Evolutionary conservation across 2,797 vertebrate genomes (phyloP).

Genomic region (Parauchenoglanis punctatus): DNA sequence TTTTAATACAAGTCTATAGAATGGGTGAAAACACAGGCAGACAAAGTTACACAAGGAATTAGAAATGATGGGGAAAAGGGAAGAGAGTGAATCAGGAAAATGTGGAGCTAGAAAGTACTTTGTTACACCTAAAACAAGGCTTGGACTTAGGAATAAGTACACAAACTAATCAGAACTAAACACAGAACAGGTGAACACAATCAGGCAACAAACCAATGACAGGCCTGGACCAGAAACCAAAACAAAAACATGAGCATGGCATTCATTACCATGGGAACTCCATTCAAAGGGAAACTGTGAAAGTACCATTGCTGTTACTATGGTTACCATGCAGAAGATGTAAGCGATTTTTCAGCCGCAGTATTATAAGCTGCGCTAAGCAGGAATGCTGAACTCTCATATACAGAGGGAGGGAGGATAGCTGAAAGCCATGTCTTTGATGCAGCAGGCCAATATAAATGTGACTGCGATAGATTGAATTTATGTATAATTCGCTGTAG

Average conservation of each 20-base stretch:
- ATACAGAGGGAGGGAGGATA: not conserved
- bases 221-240: not conserved
- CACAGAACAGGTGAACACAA: slow-evolving; percentile 3
- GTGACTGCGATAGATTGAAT: not conserved
- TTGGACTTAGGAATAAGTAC: not conserved
- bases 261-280: not conserved
- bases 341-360: not conserved
- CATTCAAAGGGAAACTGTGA: not conserved
- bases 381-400: not conserved
- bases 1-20: not conserved
- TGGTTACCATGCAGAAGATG: not conserved
- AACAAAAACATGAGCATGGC: not conserved
- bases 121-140: not conserved
- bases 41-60: not conserved
- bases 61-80: not conserved
- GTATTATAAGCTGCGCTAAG: not conserved
- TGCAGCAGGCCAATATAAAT: not conserved
- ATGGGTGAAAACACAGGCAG: not conserved
- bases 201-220: not conserved
- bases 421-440: not conserved
- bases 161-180: not conserved
- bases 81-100: not conserved
- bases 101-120: not conserved
- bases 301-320: not conserved
- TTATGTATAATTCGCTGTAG: not conserved